Evolutionary conservation across 2,797 vertebrate genomes (phyloP), one percentile per base, ranked within the genome.

Genomic region (Ambastaia sidthimunki): DNA sequence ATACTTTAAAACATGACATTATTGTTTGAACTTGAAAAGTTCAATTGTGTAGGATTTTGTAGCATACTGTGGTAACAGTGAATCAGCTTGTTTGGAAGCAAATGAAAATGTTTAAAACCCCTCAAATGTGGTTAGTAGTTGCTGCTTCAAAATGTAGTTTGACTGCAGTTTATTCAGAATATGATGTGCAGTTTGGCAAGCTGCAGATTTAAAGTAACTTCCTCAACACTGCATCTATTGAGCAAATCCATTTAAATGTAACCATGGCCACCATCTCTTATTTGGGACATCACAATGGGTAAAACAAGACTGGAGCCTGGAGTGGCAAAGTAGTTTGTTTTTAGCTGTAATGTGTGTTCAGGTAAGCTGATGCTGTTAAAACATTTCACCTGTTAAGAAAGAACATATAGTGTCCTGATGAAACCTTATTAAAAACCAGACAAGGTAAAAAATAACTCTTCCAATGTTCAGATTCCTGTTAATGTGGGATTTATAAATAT

Each of bases 401-500:
- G 2, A 28, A 55, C 16, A 41, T 41, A 18, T 18, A 3, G 1
- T 16, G 16, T 31, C 21, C 21, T 67, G 13, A 67, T 44, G 19
- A 55, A 75, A 52, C 41, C 34, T 37, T 71, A 28, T 41, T 57
- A 12, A 37, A 71, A 47, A n/a, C 7, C 68, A 44, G 55, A 60
- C 25, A 31, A 16, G 54, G 59, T 31, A 78, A 18, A 78, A 74
- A 74, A 31, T 41, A 74, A 23, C 47, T 28, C 11, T 19, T 18
- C 28, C 47, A 57, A 66, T 10, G 52, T 48, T 28, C 59, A n/a
- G 41, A 80, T 54, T 13, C 15, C 25, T 4, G 31, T 52, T 15
- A 31, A 65, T 48, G 52, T 68, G 50, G 48, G 70, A 75, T 50
- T 65, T 52, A 52, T 52, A 74, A 74, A 63, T 76, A 78, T 72